Evolutionary conservation across 2,888 invertebrate species (phyloP).

Genomic region (Drosophila meridionalis): DNA sequence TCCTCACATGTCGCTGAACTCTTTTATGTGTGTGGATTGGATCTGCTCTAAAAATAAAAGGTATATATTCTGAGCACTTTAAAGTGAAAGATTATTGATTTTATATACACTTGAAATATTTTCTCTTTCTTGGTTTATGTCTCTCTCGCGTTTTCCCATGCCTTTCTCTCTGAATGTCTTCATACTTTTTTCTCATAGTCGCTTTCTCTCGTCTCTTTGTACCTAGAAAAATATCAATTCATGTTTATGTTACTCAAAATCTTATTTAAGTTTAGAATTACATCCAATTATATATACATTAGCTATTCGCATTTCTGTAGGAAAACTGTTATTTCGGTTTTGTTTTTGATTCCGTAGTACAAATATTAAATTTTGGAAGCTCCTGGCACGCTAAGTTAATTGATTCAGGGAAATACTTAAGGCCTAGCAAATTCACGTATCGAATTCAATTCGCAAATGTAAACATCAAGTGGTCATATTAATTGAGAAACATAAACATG

Average conservation of each 20-base stretch:
- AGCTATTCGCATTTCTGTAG: not conserved
- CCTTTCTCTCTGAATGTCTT: not conserved
- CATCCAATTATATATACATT: not conserved
- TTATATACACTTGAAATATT: not conserved
- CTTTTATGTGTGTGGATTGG: not conserved
- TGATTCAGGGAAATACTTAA: not conserved
- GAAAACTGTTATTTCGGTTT: not conserved
- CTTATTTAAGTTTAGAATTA: not conserved
- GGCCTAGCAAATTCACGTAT: not conserved
- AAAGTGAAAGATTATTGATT: too few relatives aligned
- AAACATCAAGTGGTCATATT: constrained; percentile 32
- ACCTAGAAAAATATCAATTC: not conserved
- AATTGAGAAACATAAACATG: constrained; percentile 34
- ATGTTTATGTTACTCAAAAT: not conserved
- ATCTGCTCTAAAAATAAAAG: not conserved
- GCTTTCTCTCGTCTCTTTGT: not conserved
- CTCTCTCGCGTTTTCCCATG: too few relatives aligned
- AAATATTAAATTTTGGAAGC: not conserved
- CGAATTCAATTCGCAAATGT: constrained; percentile 24
- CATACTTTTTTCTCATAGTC: not conserved
- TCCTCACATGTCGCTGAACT: not conserved
- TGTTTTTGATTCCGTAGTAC: not conserved
- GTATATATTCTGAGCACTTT: too few relatives aligned
- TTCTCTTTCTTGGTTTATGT: too few relatives aligned
- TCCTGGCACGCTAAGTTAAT: not conserved